Evolutionary conservation across 2,113 vertebrate species (phyloP).

Genomic region (Hipposideros armiger): DNA sequence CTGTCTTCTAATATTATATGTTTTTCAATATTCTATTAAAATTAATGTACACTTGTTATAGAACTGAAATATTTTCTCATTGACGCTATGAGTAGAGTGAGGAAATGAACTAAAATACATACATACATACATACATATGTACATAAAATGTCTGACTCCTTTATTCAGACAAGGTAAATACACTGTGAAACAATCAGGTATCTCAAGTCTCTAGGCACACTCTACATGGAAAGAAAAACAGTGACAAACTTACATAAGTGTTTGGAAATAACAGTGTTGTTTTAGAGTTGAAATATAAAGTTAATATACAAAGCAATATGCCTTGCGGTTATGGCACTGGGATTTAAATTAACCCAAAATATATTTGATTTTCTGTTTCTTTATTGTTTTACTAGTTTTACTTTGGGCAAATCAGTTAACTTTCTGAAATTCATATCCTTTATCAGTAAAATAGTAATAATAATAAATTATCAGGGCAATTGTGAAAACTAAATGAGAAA

Average conservation of each 20-base stretch:
- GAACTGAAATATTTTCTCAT: neutral
- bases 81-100: neutral
- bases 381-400: neutral
- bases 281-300: neutral
- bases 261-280: neutral
- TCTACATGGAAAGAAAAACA: neutral
- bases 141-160: neutral
- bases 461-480: neutral
- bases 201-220: neutral
- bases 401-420: neutral
- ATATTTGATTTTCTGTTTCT: neutral
- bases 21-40: neutral
- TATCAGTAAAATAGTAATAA: neutral
- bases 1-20: neutral
- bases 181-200: neutral
- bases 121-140: neutral
- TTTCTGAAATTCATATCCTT: slow-evolving; percentile 37
- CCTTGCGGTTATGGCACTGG: neutral
- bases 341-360: neutral
- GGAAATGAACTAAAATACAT: neutral
- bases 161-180: neutral
- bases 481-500: neutral
- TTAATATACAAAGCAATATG: neutral
- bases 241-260: rapidly evolving
- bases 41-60: neutral